Conservation (phyloP, 2,888 invertebrate genomes). For the Morpho helenor region DNA sequence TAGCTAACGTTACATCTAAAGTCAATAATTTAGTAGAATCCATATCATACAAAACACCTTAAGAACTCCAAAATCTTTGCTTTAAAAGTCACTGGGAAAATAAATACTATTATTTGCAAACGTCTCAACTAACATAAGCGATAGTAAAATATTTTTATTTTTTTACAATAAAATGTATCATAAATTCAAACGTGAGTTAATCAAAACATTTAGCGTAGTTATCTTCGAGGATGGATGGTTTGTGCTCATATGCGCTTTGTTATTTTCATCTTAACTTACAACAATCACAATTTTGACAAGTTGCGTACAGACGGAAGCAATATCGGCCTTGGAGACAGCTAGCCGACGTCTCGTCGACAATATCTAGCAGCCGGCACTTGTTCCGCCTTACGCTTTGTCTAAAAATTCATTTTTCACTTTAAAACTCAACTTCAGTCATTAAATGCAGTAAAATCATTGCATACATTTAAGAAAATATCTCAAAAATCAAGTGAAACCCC, state of each 20-base stretch:
- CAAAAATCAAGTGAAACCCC: slow-evolving; percentile 77
- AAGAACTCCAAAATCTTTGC: slow-evolving; percentile 52
- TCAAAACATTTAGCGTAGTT: slow-evolving; percentile 73
- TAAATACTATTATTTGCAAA: slow-evolving; percentile 75
- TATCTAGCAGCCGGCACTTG: slow-evolving; percentile 13
- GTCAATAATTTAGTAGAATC: slow-evolving; percentile 56
- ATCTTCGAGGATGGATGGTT: slow-evolving; percentile 75
- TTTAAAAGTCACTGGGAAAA: slow-evolving; percentile 66
- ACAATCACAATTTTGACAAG: slow-evolving; percentile 65
- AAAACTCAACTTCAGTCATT: slow-evolving; percentile 68
- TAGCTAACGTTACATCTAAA: slow-evolving; percentile 43
- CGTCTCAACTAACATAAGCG: slow-evolving; percentile 74
- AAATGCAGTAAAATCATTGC: slow-evolving; percentile 68
- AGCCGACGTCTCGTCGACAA: background rate
- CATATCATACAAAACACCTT: slow-evolving; percentile 65
- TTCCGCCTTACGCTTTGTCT: slow-evolving; percentile 39
- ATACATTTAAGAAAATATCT: slow-evolving; percentile 71
- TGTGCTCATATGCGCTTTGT: slow-evolving; percentile 77
- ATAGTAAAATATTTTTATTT: slow-evolving; percentile 70
- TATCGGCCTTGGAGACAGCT: slow-evolving; percentile 7
- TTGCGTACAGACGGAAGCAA: slow-evolving; percentile 34
- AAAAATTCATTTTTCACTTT: slow-evolving; percentile 48
- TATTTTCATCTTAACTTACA: slow-evolving; percentile 65
- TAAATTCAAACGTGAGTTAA: slow-evolving; percentile 77
- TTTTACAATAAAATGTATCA: slow-evolving; percentile 77